Base-by-base conservation (phyloP, 2,113 vertebrate genomes). In the Atractosteus spatula region DNA sequence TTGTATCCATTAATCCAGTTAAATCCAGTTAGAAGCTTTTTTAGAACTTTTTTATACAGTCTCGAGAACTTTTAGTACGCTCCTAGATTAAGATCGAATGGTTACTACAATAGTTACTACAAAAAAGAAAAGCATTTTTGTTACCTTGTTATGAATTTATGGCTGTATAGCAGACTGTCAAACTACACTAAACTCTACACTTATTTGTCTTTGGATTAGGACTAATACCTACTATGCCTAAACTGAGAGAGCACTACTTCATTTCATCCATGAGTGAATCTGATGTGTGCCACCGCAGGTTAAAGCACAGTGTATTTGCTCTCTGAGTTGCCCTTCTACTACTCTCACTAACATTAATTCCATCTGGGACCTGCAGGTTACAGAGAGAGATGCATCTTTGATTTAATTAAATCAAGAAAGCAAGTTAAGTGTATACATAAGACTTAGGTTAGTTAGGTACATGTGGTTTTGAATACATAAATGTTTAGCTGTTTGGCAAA, bases 231-330 rank as follows among this genome's bases (percentile, higher is more conserved):
- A 43, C 57, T 68, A 65, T n/a, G 80, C 86, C 82, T 79, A 80
- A 77, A 66, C 74, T 77, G 83, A 72, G 76, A 29, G 29, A 76
- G 72, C 77, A 79, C 83, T 83, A 83, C 79, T 82, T 88, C 76
- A 89, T 89, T 90, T 89, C 83, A 90, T 79, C 87, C 82, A 86
- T 85, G 86, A 91, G 80, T 81, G 81, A 82, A 77, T 76, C 72
- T 72, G 74, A 65, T 83, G 76, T 55, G 74, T 65, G 77, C 65
- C 66, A 85, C 76, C 55, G 54, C 64, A 6, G 41, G 70, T 45
- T 62, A 65, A 29, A 62, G 29, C 55, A 51, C 55, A 42, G 43
- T 51, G 67, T 57, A 68, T 42, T 17, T 8, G 16, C 56, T 68
- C 43, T 54, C 17, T 55, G 55, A 7, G 17, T 68, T 8, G 7